These are phyloP conservation scores for Athene noctua DNA, from an alignment of 2,113 vertebrate genomes.

Conservation along the genomic window DNA sequence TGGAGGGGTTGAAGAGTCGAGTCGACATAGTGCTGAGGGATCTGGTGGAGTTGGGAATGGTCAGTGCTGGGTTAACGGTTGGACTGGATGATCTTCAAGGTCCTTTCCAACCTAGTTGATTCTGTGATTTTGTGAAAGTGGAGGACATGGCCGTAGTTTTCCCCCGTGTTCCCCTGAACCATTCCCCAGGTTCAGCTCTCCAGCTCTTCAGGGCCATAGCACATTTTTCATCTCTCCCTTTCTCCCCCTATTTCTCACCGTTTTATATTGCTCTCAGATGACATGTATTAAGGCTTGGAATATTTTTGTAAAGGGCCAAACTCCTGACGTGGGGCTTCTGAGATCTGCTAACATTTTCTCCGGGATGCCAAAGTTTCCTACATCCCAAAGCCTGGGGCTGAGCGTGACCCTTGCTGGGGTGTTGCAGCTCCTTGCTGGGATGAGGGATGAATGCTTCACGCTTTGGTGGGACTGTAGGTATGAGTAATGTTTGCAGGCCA, in stretches of 20 bases:
- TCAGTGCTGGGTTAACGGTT: too few relatives aligned
- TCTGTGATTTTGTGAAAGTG: neutral
- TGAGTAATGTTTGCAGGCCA: neutral
- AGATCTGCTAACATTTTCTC: neutral
- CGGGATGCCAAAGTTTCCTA: neutral
- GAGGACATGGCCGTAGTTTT: neutral
- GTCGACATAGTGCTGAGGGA: too few relatives aligned
- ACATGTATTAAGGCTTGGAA: neutral
- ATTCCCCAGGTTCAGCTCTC: neutral
- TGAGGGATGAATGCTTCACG: neutral
- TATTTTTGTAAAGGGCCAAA: neutral
- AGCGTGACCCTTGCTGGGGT: neutral
- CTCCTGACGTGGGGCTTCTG: accelerated
- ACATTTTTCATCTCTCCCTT: neutral
- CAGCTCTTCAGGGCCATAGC: neutral
- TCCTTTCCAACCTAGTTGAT: too few relatives aligned
- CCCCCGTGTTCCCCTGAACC: neutral
- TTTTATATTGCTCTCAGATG: neutral
- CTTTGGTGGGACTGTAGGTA: neutral
- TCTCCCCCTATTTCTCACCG: neutral
- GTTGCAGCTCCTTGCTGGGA: neutral
- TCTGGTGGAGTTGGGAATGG: too few relatives aligned
- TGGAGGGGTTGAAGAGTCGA: too few relatives aligned
- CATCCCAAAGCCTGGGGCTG: neutral
- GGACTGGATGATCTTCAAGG: too few relatives aligned